Conservation (phyloP, 1,140 invertebrate species). For the Atta texana region DNA sequence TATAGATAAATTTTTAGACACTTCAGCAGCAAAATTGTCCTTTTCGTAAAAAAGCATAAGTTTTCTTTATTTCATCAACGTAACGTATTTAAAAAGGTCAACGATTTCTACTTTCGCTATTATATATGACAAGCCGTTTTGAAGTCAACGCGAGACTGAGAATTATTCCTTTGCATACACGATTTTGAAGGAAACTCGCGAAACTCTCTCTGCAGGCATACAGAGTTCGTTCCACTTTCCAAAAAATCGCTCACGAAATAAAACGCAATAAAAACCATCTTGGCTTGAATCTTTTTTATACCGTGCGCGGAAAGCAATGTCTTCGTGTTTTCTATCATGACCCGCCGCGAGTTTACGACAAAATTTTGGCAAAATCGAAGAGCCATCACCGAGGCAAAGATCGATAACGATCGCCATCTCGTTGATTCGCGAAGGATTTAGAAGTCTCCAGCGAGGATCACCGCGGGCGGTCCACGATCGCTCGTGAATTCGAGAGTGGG, state of each 20-base stretch:
- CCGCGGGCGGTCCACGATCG: constrained; percentile 71
- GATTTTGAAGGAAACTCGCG: neutral
- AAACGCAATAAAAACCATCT: constrained; percentile 37
- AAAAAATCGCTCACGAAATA: constrained; percentile 15
- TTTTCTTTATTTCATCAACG: neutral
- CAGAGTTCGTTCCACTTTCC: constrained; percentile 26
- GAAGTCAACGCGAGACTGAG: neutral
- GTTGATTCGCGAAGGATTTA: constrained; percentile 67
- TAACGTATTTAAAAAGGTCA: neutral
- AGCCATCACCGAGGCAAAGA: constrained; percentile 31
- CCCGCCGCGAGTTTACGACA: constrained; percentile 51
- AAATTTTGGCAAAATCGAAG: constrained; percentile 32
- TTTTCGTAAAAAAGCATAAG: neutral
- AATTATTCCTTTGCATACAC: neutral
- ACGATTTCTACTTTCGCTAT: constrained; percentile 9
- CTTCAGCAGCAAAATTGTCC: too few species aligned
- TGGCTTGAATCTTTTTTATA: neutral
- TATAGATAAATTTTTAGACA: too few species aligned
- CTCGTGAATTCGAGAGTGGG: constrained; percentile 49
- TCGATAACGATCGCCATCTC: constrained; percentile 69
- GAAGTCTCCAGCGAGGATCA: constrained; percentile 61
- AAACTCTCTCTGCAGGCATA: neutral
- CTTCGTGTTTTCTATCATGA: constrained; percentile 11
- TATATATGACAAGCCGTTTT: neutral
- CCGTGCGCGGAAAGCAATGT: constrained; percentile 4